A percentile compares a stretch with the other conserved stretches of the same genome.
These are phyloP conservation scores for Cerastoderma edule DNA, from an alignment of 2,888 invertebrate genomes.

Conservation along the genomic window DNA sequence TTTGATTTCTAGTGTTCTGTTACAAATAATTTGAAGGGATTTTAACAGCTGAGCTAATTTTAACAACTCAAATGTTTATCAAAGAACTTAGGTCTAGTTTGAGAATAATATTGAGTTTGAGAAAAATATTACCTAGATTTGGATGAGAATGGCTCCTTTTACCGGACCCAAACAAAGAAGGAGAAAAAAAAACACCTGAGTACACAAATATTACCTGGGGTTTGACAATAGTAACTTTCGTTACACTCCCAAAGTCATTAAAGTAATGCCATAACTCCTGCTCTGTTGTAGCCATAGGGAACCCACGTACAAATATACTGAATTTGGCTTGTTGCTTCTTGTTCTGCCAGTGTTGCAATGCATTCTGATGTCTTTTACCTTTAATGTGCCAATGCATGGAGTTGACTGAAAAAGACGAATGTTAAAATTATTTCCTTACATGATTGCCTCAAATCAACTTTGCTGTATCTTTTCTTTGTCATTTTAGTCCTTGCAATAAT, in stretches of 20 bases:
- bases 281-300: conserved; percentile 64
- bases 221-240: conserved; percentile 67
- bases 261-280: conserved; percentile 70
- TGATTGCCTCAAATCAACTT: background rate
- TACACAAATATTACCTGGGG: too few relatives aligned
- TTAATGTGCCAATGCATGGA: conserved; percentile 63
- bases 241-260: conserved; percentile 70
- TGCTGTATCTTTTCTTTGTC: background rate
- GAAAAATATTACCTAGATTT: too few relatives aligned
- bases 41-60: too few relatives aligned
- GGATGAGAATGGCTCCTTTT: too few relatives aligned
- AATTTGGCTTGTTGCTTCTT: conserved; percentile 61
- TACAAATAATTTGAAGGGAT: too few relatives aligned
- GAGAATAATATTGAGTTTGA: too few relatives aligned
- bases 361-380: conserved; percentile 68
- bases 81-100: too few relatives aligned
- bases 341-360: conserved; percentile 54
- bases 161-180: too few relatives aligned
- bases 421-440: background rate
- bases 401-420: conserved; percentile 43
- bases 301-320: conserved; percentile 73
- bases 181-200: background rate
- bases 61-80: too few relatives aligned
- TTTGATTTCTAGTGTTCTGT: too few relatives aligned
- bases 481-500: too few relatives aligned